Base-by-base conservation (phyloP, 2,888 invertebrate genomes). In the Apotomis capreana region DNA sequence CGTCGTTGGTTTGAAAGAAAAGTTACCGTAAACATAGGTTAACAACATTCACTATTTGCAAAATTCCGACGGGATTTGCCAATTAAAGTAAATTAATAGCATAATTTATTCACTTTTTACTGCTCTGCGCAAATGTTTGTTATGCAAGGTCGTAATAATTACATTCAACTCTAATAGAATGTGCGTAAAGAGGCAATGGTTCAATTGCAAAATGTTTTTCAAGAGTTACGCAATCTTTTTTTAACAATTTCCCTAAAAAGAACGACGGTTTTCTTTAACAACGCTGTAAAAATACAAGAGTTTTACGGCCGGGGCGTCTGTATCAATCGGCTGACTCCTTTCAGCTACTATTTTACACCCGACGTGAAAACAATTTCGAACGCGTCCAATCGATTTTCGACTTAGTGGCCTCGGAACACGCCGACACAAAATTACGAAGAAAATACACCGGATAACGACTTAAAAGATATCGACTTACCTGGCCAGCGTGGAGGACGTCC, bases 401-500 rank as follows among this genome's bases (percentile, higher is more conserved):
- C 85, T 84, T 84, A 84, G 81, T 83, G 79, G 79, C 80, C 80
- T 78, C 76, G 80, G 77, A 76, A 76, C 77, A 77, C 79, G 79
- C 76, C 75, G 77, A 77, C 72, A 67, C 73, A 62, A 73, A 13
- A 51, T 55, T 58, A 57, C 40, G 36, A 12, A 59, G 26, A 69
- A 69, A 70, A 69, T 60, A 69, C 60, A 26, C 61, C 2, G 52
- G 40, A 64, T 77, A 70, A 71, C 78, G 79, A 73, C 74, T 73
- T 72, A 55, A 74, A 60, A 68, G 61, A 71, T 76, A 74, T 76
- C 77, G 64, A 76, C 90, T 94, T 89, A 94, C 94, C 94, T 94
- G 93, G 84, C 92, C 93, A 79, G 93, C 92, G 79, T 91, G 91
- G 81, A 94, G 92, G 88, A 92, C 93, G 89, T 94, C 94, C 91